phyloP scores from a whole-genome alignment of 2,888 invertebrate species.

The Caradrina clavipalpis region DNA sequence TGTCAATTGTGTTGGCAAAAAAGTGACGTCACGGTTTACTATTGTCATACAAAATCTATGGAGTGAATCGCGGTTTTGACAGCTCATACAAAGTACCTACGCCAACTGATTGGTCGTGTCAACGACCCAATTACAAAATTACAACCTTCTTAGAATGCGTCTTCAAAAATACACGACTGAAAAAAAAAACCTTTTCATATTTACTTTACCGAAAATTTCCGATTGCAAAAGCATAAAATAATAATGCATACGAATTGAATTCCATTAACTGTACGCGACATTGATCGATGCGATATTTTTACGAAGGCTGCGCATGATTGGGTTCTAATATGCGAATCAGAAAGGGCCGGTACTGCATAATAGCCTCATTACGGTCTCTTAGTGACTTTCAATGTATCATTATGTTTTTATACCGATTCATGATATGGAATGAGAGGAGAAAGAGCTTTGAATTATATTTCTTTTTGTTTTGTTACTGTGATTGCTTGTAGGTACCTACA shows the following conservation, averaged over 20 bases:
- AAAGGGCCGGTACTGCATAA: conserved; percentile 49
- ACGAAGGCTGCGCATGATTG: conserved; percentile 52
- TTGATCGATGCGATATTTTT: conserved; percentile 59
- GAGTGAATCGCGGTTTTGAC: no score
- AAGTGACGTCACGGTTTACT: no score
- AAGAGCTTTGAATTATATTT: background rate
- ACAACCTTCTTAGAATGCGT: no score
- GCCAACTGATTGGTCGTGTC: no score
- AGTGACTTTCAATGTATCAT: conserved; percentile 39
- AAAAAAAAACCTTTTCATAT: background rate
- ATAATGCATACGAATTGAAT: conserved; percentile 37
- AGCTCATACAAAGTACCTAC: no score
- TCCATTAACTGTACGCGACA: conserved; percentile 48
- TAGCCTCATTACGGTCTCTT: conserved; percentile 48
- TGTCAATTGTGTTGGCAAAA: no score
- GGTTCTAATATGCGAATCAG: conserved; percentile 57
- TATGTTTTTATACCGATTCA: conserved; percentile 36
- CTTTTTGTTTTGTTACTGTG: background rate
- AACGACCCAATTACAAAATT: no score
- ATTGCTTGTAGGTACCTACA: conserved; percentile 2
- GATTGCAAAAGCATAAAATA: conserved; percentile 7
- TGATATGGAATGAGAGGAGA: conserved; percentile 20
- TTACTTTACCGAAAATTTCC: background rate
- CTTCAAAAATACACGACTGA: no score
- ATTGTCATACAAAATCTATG: no score